Conservation (phyloP, 2,888 invertebrate genomes). For the Limulus polyphemus region DNA sequence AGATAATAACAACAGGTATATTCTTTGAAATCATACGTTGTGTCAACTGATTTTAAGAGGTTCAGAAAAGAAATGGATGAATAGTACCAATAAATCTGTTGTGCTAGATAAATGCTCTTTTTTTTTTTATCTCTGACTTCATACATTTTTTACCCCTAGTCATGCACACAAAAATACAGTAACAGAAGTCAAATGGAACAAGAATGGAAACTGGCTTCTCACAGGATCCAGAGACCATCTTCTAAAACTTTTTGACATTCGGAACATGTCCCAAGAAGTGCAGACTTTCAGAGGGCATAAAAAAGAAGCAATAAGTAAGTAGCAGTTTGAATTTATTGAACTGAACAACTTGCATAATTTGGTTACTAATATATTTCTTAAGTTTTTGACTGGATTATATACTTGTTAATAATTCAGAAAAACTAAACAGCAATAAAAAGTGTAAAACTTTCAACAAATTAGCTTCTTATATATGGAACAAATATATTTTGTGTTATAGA, state of each 20-base stretch:
- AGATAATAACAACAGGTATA: too few relatives aligned
- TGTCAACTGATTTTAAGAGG: neutral
- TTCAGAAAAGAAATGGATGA: neutral
- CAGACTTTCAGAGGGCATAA: constrained; percentile 98
- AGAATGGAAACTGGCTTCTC: constrained; percentile 97
- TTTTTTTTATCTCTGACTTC: too few relatives aligned
- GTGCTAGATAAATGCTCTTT: neutral
- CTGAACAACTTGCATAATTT: neutral
- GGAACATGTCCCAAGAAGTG: constrained; percentile 87
- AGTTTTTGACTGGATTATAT: too few relatives aligned
- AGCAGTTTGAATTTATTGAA: neutral
- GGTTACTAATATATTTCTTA: neutral
- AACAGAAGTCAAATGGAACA: constrained; percentile 98
- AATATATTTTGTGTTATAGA: too few relatives aligned
- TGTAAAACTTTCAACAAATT: too few relatives aligned
- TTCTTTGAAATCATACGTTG: too few relatives aligned
- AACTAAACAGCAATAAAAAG: too few relatives aligned
- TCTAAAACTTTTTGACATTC: constrained; percentile 90
- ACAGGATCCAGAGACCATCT: constrained; percentile 97
- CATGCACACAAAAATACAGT: constrained; percentile 99
- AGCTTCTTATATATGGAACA: too few relatives aligned
- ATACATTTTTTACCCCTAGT: constrained; percentile 38
- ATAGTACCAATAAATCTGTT: neutral
- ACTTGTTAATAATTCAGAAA: too few relatives aligned
- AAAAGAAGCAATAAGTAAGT: constrained; percentile 83